A percentile compares a stretch with the other conserved stretches of the same genome.
Conservation (phyloP, 2,113 vertebrate genomes). For the Tympanuchus pallidicinctus region DNA sequence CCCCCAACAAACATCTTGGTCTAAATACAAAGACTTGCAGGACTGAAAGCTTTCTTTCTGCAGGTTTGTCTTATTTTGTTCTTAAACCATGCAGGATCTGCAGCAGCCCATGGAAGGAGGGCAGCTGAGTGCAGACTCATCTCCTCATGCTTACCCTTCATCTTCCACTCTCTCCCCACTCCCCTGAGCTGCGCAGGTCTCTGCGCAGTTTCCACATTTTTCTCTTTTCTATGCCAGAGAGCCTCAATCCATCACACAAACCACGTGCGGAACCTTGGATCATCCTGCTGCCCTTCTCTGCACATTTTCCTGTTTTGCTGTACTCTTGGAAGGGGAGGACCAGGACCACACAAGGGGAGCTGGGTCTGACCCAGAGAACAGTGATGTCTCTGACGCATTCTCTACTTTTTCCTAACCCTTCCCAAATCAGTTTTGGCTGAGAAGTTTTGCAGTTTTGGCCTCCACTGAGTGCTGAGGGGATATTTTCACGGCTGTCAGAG, state of each 20-base stretch:
- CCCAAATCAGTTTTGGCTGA: background rate
- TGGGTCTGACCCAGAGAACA: background rate
- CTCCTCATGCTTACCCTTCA: background rate
- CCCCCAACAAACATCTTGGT: rapidly evolving
- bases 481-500: background rate
- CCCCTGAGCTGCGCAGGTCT: background rate
- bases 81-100: background rate
- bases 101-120: background rate
- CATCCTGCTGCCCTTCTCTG: background rate
- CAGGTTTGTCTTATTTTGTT: background rate
- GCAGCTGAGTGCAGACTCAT: background rate
- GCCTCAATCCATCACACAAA: rapidly evolving
- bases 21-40: background rate
- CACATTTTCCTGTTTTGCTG: background rate
- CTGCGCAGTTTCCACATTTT: background rate
- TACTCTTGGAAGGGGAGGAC: background rate
- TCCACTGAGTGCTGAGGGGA: background rate
- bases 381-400: background rate
- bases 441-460: background rate
- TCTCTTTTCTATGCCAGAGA: background rate
- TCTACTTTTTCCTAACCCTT: background rate
- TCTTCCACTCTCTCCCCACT: background rate
- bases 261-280: background rate
- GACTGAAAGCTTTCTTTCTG: background rate
- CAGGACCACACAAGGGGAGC: background rate